phyloP scores from a whole-genome alignment of 1,140 invertebrate species.

The Heliconius hewitsoni region DNA sequence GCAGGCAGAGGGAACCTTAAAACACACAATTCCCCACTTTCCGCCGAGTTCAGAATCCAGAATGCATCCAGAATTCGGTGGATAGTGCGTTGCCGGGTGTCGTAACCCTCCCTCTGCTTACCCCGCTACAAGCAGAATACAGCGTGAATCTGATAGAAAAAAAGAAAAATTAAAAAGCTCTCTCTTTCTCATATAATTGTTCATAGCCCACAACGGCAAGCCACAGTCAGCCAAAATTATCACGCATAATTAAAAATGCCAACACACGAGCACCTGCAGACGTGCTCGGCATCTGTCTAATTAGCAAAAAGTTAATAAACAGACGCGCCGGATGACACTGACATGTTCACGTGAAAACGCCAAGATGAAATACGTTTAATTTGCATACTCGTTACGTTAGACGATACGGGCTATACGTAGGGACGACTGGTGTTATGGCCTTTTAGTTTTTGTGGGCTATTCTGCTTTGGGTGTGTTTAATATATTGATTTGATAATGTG shows the following conservation, averaged over 20 bases:
- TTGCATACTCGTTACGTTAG: conserved; percentile 65
- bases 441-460: background rate
- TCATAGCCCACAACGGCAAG: conserved; percentile 30
- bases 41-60: too few relatives aligned
- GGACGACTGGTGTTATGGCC: background rate
- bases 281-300: conserved; percentile 67
- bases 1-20: too few relatives aligned
- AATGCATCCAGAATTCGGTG: too few relatives aligned
- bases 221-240: conserved; percentile 60
- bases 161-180: background rate
- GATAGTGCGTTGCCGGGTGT: too few relatives aligned
- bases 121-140: background rate
- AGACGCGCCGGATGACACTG: conserved; percentile 70
- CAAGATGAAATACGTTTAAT: conserved; percentile 80
- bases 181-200: background rate
- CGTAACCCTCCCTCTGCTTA: background rate
- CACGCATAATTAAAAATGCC: conserved; percentile 75
- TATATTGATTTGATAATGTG: background rate
- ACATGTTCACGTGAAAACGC: conserved; percentile 73
- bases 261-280: conserved; percentile 62
- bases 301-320: conserved; percentile 81
- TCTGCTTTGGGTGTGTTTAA: background rate
- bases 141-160: background rate
- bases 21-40: too few relatives aligned
- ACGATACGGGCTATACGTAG: conserved; percentile 30